phyloP scores from a whole-genome alignment of 2,888 invertebrate genomes.

The Cephus pygmeus region DNA sequence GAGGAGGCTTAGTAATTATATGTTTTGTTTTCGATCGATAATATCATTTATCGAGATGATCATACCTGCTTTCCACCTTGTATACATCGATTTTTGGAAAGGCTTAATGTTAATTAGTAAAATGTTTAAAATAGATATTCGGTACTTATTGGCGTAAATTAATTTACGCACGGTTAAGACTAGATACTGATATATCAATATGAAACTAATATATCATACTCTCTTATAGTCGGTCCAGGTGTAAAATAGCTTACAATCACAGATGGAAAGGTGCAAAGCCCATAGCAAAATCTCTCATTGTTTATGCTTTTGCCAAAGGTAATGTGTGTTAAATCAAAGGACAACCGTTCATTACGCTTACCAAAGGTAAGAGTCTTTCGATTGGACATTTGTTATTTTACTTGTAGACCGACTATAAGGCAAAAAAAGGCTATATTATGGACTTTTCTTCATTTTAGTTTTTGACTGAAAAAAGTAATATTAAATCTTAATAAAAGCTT shows the following conservation, averaged over 20 bases:
- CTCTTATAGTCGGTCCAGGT: background rate
- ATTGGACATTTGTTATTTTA: too few relatives aligned
- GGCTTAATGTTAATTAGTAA: background rate
- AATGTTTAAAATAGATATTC: constrained; percentile 28
- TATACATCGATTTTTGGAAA: background rate
- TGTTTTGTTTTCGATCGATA: background rate
- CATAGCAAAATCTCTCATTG: too few relatives aligned
- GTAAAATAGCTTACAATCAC: too few relatives aligned
- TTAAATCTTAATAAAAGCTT: background rate
- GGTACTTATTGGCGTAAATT: constrained; percentile 56
- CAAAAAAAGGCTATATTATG: background rate
- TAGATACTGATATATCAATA: constrained; percentile 12
- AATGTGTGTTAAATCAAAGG: too few relatives aligned
- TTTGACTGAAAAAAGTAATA: background rate
- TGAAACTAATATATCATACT: constrained; percentile 13
- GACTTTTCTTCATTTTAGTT: background rate
- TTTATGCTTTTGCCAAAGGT: too few relatives aligned
- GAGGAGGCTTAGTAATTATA: background rate
- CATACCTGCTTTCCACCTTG: background rate
- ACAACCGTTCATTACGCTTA: too few relatives aligned
- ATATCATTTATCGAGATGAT: background rate
- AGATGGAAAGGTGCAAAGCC: too few relatives aligned
- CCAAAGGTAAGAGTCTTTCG: too few relatives aligned
- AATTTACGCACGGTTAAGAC: constrained; percentile 33
- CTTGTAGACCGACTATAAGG: background rate